Percentiles rank a stretch among this genome's conserved stretches.
Conservation (phyloP, 1,140 invertebrate genomes). For the Drosophila nannoptera region DNA sequence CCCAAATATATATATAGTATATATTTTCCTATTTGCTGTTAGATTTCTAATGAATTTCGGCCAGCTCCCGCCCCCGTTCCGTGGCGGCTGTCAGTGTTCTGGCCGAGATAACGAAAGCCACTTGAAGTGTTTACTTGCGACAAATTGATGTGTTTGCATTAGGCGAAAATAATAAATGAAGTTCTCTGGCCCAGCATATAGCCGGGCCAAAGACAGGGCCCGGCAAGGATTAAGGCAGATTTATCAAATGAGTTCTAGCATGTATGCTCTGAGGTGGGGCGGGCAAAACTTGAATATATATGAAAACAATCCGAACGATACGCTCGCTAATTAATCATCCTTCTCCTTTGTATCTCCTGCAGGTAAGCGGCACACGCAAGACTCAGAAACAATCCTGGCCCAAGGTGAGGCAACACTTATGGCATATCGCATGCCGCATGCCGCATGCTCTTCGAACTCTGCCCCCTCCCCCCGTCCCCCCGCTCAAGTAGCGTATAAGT, state of each 20-base stretch:
- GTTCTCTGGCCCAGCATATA: conserved; percentile 39
- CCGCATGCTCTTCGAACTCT: conserved; percentile 10
- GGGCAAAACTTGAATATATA: not conserved
- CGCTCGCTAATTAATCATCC: conserved; percentile 29
- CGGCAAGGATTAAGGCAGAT: conserved; percentile 12
- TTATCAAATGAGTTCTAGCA: not conserved
- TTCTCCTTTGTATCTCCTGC: not conserved
- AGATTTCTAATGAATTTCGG: conserved; percentile 70
- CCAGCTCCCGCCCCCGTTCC: not conserved
- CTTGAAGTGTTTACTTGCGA: conserved; percentile 75
- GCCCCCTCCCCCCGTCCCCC: too few species aligned
- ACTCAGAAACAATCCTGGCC: conserved; percentile 15
- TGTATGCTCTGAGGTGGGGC: not conserved
- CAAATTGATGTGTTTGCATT: conserved; percentile 75
- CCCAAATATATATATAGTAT: conserved; percentile 29
- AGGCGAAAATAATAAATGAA: conserved; percentile 73
- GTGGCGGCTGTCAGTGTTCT: conserved; percentile 57
- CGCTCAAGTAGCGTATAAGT: conserved; percentile 55
- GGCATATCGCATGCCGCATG: conserved; percentile 7
- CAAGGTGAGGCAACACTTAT: conserved; percentile 32
- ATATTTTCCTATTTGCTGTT: conserved; percentile 68
- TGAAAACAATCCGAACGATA: not conserved
- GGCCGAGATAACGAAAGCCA: conserved; percentile 67
- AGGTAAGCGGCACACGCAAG: conserved; percentile 40
- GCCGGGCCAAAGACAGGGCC: not conserved